Evolutionary conservation across 2,797 vertebrate species (phyloP).

Genomic region (Myotis pilosus): DNA sequence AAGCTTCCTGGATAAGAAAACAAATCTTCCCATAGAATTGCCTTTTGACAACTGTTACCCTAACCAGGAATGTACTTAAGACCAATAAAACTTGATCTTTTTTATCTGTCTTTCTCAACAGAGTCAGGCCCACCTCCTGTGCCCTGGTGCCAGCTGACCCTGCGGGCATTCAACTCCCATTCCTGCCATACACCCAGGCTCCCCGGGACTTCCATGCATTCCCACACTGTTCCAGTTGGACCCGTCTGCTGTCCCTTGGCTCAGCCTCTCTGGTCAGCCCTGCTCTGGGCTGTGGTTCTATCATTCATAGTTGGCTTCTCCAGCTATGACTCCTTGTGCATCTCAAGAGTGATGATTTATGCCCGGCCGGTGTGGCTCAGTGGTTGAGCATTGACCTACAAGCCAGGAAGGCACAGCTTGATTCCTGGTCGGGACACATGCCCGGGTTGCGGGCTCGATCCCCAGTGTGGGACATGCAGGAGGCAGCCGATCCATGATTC

Average conservation of each 20-base stretch:
- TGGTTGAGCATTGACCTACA: no score
- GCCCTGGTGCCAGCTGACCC: background rate
- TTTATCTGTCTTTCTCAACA: background rate
- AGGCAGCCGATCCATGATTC: no score
- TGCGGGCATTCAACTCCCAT: background rate
- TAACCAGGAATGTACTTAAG: background rate
- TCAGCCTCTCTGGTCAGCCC: background rate
- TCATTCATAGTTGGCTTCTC: background rate
- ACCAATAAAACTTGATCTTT: background rate
- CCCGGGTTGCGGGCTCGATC: no score
- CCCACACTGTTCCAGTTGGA: background rate
- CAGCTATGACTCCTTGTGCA: background rate
- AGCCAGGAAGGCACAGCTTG: no score
- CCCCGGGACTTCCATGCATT: background rate
- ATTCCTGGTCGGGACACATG: no score
- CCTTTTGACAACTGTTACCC: background rate
- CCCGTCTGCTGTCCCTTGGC: background rate
- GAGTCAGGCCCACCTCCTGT: background rate
- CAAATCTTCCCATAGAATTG: background rate
- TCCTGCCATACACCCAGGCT: no score
- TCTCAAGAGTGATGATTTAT: background rate
- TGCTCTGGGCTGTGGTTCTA: background rate
- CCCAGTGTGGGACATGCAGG: no score
- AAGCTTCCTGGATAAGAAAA: background rate
- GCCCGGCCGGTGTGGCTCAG: background rate